Base-by-base conservation (phyloP, 2,113 vertebrate species). In the Chrysochloris asiatica region DNA sequence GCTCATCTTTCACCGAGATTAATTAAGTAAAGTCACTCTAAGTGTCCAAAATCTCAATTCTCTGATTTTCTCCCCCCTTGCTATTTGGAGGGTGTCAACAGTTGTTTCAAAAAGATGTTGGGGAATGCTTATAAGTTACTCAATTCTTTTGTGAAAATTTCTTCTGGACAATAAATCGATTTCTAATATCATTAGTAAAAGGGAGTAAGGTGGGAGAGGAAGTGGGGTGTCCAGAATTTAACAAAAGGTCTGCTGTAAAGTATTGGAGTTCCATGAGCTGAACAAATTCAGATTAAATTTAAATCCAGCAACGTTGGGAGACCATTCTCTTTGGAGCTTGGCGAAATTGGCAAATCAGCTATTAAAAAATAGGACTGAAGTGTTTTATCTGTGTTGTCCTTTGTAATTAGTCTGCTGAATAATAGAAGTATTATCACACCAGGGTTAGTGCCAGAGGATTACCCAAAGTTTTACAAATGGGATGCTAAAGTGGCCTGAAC, bases 361-460 rank as follows among this genome's bases (percentile, higher is more conserved):
- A 92, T 97, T 97, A 97, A 97, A 96, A 97, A 97, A 96, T 95
- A 94, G 95, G 95, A 96, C 98, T 97, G 97, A 96, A 96, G 30
- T 96, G 97, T 98, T 98, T 97, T 98, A 97, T 98, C 97, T 98
- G 96, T 95, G 97, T 97, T 98, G 97, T 97, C 97, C 98, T 98
- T 98, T 97, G 98, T 98, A 99, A 99, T 99, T 99, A 99, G 96
- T 97, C 98, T 98, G 98, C 97, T 98, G 98, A 98, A 98, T 98
- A 98, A 98, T 98, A 98, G 98, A 98, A 98, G 98, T 98, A 99
- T 99, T 99, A 98, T 99, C 98, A 98, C 98, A 97, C 98, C 98
- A 98, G 98, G 98, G 98, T 98, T 97, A 98, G 98, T 98, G 98
- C 98, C 98, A 98, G 98, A 96, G 99, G 99, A 99, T 99, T 99